phyloP scores from a whole-genome alignment of 2,888 invertebrate species.

The Osmoderma eremita region DNA sequence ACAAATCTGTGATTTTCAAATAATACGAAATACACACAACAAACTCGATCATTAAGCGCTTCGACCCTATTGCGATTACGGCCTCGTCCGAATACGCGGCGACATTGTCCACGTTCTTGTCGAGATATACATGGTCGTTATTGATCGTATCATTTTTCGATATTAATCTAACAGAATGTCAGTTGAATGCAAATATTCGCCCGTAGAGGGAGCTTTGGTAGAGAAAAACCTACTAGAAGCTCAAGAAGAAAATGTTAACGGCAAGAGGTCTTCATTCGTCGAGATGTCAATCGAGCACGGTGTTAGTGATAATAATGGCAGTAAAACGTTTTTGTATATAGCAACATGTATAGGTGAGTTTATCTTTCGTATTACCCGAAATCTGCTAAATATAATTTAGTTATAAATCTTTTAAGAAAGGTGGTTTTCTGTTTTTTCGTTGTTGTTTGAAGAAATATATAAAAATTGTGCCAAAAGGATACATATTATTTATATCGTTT shows the following conservation, averaged over 20 bases:
- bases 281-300: conserved; percentile 7
- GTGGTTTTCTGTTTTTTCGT: no score
- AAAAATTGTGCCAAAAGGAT: no score
- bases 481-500: no score
- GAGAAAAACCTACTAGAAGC: conserved; percentile 24
- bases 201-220: conserved; percentile 16
- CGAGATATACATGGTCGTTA: not conserved
- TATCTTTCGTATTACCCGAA: no score
- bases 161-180: conserved; percentile 21
- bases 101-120: not conserved
- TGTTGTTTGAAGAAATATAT: no score
- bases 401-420: no score
- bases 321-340: conserved; percentile 47
- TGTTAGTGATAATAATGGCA: conserved; percentile 26
- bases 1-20: not conserved
- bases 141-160: not conserved
- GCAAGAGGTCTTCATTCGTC: not conserved
- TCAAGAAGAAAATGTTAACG: conserved; percentile 17
- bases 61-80: conserved; percentile 7
- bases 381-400: no score
- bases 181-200: conserved; percentile 27
- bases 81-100: not conserved
- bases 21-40: not conserved
- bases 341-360: conserved; percentile 51
- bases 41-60: conserved; percentile 2